Percentiles rank a stretch among this genome's conserved stretches.
These are phyloP conservation scores for Naja naja DNA, from an alignment of 2,113 vertebrate species.

Conservation along the genomic window DNA sequence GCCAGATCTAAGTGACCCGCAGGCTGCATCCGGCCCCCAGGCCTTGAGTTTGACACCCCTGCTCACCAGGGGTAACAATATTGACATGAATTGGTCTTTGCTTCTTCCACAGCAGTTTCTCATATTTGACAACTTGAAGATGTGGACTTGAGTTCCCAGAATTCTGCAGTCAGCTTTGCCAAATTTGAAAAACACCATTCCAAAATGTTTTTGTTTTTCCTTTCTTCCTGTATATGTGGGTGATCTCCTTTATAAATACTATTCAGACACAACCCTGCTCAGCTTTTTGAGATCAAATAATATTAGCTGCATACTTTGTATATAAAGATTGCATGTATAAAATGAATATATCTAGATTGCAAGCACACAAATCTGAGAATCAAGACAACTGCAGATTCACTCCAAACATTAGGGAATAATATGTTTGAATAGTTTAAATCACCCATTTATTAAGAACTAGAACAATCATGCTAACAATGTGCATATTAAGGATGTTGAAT, in stretches of 20 bases:
- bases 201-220: background rate
- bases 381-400: background rate
- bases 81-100: background rate
- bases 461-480: background rate
- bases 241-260: background rate
- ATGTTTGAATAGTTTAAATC: background rate
- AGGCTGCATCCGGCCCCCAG: too few species aligned
- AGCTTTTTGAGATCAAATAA: background rate
- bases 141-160: background rate
- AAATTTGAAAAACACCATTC: background rate
- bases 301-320: background rate
- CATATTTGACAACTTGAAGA: background rate
- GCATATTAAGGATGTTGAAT: background rate
- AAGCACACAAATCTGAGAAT: background rate
- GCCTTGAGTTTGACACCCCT: too few species aligned
- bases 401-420: background rate
- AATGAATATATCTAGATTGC: background rate
- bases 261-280: background rate
- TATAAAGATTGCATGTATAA: background rate
- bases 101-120: background rate
- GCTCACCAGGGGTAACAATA: background rate
- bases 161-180: background rate
- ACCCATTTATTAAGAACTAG: background rate
- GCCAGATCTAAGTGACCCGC: too few species aligned
- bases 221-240: background rate